Conservation (phyloP, 2,113 vertebrate species). For the Numenius arquata region DNA sequence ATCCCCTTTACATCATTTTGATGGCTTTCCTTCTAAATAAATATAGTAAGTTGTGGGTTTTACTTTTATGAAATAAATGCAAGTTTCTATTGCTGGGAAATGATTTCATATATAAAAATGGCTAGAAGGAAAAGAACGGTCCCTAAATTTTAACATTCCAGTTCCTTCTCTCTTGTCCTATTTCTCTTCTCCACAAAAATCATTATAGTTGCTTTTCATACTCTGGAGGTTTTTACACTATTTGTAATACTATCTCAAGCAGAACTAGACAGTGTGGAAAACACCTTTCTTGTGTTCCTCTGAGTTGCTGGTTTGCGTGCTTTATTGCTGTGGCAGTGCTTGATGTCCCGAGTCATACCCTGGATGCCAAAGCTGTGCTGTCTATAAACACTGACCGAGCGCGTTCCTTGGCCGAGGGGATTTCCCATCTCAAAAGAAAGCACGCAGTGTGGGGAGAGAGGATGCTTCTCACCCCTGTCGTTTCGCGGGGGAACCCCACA, state of each 20-base stretch:
- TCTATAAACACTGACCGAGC: fast-evolving
- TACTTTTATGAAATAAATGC: not conserved
- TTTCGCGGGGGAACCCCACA: fast-evolving
- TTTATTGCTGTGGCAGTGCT: not conserved
- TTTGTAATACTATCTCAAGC: not conserved
- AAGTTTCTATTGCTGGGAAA: not conserved
- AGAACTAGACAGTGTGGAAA: not conserved
- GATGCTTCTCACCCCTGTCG: not conserved
- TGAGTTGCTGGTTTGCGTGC: not conserved
- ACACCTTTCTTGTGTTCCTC: not conserved
- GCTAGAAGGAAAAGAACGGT: not conserved
- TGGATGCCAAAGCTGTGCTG: fast-evolving
- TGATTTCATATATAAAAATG: not conserved
- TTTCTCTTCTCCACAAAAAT: not conserved
- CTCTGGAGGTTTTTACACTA: fast-evolving
- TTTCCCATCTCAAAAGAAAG: not conserved
- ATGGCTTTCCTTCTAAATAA: not conserved
- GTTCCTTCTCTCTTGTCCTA: not conserved
- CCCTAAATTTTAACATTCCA: not conserved
- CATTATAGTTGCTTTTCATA: not conserved
- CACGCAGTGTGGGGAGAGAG: not conserved
- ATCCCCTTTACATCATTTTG: not conserved
- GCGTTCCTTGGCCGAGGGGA: fast-evolving
- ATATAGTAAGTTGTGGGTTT: not conserved
- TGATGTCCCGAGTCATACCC: not conserved